Evolutionary conservation across 2,888 invertebrate species (phyloP).

Genomic region (Diarsia mendica): DNA sequence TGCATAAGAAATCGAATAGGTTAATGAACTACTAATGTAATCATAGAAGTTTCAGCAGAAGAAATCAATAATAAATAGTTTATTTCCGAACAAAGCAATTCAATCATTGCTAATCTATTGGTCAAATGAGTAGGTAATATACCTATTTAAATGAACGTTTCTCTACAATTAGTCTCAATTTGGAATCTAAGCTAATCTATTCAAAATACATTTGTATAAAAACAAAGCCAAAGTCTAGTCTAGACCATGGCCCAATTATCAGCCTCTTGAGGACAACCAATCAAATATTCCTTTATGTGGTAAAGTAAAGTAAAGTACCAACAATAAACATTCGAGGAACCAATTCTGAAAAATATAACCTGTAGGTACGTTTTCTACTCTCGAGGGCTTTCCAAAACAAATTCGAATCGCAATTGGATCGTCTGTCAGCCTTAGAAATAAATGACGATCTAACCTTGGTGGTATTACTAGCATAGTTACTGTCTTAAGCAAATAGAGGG

Average conservation of each 20-base stretch:
- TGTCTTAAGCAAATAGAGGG: neutral
- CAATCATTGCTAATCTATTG: neutral
- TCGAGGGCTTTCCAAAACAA: slow-evolving; percentile 44
- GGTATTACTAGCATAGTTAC: neutral
- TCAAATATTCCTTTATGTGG: slow-evolving; percentile 4
- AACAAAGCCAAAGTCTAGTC: neutral
- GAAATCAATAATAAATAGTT: neutral
- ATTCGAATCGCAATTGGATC: slow-evolving; percentile 57
- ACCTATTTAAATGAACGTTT: neutral
- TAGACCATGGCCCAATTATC: slow-evolving; percentile 11
- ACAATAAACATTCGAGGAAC: slow-evolving; percentile 28
- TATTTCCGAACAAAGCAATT: neutral
- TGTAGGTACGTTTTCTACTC: slow-evolving; percentile 15
- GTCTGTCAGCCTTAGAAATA: slow-evolving; percentile 42
- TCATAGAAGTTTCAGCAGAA: neutral
- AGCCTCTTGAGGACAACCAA: neutral
- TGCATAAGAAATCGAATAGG: neutral
- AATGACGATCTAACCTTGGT: slow-evolving; percentile 19
- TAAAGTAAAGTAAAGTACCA: slow-evolving; percentile 4
- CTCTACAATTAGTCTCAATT: neutral
- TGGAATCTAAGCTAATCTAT: neutral
- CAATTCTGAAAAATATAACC: slow-evolving; percentile 16
- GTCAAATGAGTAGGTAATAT: neutral
- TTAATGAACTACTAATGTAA: too few species aligned
- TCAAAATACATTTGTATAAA: neutral